Conservation (phyloP, 2,888 invertebrate genomes). For the Ditula angustiorana region DNA sequence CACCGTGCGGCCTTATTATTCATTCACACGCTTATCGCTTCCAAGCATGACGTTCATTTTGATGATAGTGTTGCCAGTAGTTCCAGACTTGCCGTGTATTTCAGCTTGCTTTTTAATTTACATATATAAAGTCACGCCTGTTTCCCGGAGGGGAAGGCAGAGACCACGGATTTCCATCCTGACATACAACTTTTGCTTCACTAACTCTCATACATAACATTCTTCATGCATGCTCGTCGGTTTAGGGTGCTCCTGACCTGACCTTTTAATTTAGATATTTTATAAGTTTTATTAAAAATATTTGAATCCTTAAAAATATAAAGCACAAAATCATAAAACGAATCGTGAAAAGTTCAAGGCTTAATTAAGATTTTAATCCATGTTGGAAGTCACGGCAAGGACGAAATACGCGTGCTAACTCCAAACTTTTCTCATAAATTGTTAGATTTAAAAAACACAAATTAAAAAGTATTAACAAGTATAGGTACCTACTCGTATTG, state of each 20-base stretch:
- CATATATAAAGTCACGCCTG: no score
- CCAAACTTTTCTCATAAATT: slow-evolving; percentile 74
- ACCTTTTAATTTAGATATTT: no score
- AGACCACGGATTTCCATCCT: no score
- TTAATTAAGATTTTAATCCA: slow-evolving; percentile 81
- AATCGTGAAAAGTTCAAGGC: slow-evolving; percentile 70
- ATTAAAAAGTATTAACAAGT: background rate
- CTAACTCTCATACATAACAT: no score
- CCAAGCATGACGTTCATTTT: background rate
- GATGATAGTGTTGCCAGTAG: background rate
- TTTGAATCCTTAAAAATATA: background rate
- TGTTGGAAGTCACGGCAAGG: slow-evolving; percentile 58
- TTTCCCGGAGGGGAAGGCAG: no score
- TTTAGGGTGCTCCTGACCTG: no score
- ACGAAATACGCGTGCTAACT: slow-evolving; percentile 65
- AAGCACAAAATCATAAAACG: slow-evolving; percentile 68
- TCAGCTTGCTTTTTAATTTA: background rate
- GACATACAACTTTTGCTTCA: no score
- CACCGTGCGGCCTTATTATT: slow-evolving; percentile 21
- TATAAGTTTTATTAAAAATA: background rate
- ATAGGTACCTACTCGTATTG: background rate
- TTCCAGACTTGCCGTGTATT: background rate
- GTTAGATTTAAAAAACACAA: slow-evolving; percentile 51
- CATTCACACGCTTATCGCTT: slow-evolving; percentile 5
- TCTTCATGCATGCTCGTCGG: no score